Evolutionary conservation across 2,888 invertebrate species (phyloP).

Genomic region (Oasisia sp.): DNA sequence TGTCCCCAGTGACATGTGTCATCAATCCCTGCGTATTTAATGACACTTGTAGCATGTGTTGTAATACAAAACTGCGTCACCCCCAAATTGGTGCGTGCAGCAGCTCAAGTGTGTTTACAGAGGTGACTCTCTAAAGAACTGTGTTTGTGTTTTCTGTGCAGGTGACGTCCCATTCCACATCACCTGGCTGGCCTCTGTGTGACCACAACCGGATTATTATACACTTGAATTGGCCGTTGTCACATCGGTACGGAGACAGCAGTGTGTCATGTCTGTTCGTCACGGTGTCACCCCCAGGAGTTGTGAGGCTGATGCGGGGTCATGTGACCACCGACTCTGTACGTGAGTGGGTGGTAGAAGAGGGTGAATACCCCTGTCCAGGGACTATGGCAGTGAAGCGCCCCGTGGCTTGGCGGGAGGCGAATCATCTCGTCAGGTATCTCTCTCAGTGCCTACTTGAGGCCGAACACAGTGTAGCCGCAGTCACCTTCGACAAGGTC

Average conservation of each 20-base stretch:
- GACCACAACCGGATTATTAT: conserved; percentile 3
- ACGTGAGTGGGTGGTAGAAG: neutral
- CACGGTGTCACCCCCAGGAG: neutral
- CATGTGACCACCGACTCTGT: neutral
- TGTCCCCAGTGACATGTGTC: neutral
- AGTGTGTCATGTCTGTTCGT: neutral
- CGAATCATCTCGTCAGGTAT: neutral
- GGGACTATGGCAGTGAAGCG: neutral
- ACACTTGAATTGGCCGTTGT: neutral
- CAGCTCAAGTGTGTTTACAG: neutral
- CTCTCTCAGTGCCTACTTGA: neutral
- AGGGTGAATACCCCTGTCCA: neutral
- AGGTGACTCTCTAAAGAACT: too few relatives aligned
- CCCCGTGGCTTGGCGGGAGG: neutral
- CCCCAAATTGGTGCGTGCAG: neutral
- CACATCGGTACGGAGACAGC: conserved; percentile 1
- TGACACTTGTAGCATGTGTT: neutral
- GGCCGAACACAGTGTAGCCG: neutral
- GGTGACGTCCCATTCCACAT: neutral
- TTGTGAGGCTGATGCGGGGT: neutral
- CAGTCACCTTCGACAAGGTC: neutral
- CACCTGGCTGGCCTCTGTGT: neutral
- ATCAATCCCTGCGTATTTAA: neutral
- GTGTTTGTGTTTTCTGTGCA: neutral
- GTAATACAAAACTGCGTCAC: neutral